Conservation (phyloP, 1,140 invertebrate genomes). For the Papilio aristodemus region DNA sequence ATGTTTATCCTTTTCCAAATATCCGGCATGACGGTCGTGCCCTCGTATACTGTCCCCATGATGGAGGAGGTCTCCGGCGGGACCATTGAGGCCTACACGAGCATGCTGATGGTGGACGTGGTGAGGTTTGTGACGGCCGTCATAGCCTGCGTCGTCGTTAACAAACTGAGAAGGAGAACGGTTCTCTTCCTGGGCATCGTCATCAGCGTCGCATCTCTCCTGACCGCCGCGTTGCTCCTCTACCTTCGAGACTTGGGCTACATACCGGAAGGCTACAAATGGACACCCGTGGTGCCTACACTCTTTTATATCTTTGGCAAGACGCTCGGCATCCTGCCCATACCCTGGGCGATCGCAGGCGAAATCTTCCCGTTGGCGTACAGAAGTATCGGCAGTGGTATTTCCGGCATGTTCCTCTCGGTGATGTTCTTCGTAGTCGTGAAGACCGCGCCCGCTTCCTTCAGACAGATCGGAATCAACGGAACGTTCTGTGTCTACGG, state of each 20-base stretch:
- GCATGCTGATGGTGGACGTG: slow-evolving; percentile 70
- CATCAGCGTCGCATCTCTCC: slow-evolving; percentile 58
- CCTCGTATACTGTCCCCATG: slow-evolving; percentile 68
- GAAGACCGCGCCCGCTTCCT: slow-evolving; percentile 81
- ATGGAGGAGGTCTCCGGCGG: slow-evolving; percentile 63
- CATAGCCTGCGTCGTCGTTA: slow-evolving; percentile 63
- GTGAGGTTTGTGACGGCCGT: slow-evolving; percentile 65
- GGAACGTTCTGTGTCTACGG: slow-evolving; percentile 84
- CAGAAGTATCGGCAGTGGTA: slow-evolving; percentile 76
- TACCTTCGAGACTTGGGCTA: slow-evolving; percentile 64
- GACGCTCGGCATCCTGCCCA: slow-evolving; percentile 72
- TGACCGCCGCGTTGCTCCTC: slow-evolving; percentile 53
- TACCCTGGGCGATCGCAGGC: slow-evolving; percentile 82
- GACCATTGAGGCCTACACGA: slow-evolving; percentile 53
- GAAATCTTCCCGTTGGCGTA: slow-evolving; percentile 80
- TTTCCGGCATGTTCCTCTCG: slow-evolving; percentile 82
- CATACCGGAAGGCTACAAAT: slow-evolving; percentile 61
- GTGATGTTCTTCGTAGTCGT: slow-evolving; percentile 84
- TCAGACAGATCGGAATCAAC: slow-evolving; percentile 77
- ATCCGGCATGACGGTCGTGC: slow-evolving; percentile 72
- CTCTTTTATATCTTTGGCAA: slow-evolving; percentile 69
- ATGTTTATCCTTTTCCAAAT: slow-evolving; percentile 74
- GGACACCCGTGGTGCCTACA: slow-evolving; percentile 65
- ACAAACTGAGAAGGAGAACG: slow-evolving; percentile 60
- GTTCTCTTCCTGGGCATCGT: slow-evolving; percentile 66